A percentile compares a stretch with the other conserved stretches of the same genome.
Evolutionary conservation across 2,797 vertebrate species (phyloP).

Genomic region (Lagocephalus sceleratus): DNA sequence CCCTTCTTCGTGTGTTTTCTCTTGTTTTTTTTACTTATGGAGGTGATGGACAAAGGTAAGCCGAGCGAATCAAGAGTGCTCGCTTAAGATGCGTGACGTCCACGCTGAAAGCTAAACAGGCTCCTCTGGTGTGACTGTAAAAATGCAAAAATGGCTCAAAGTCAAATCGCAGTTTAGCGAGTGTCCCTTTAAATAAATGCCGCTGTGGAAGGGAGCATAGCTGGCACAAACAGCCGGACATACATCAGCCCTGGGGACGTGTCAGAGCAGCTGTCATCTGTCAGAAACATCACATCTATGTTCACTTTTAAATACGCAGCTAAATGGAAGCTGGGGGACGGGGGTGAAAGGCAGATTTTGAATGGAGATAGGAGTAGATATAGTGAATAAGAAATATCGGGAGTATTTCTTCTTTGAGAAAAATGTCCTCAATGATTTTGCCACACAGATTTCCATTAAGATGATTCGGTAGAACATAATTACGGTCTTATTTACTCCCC

Average conservation of each 20-base stretch:
- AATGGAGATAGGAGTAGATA: constrained; percentile 31
- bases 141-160: too few relatives aligned
- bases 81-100: too few relatives aligned
- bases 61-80: too few relatives aligned
- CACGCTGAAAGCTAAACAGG: too few relatives aligned
- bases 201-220: too few relatives aligned
- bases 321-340: too few relatives aligned
- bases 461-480: constrained; percentile 59
- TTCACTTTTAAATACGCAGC: constrained; percentile 51
- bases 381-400: neutral
- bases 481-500: constrained; percentile 69
- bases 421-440: constrained; percentile 61
- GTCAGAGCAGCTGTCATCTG: constrained; percentile 67
- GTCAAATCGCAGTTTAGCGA: too few relatives aligned
- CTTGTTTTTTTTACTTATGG: constrained; percentile 24
- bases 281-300: constrained; percentile 68
- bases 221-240: too few relatives aligned
- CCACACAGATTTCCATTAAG: constrained; percentile 56
- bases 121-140: too few relatives aligned
- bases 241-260: constrained; percentile 35
- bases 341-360: constrained; percentile 58
- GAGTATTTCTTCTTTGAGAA: neutral
- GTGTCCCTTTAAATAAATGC: too few relatives aligned
- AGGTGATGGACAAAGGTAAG: neutral
- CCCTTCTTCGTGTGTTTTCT: constrained; percentile 25